Base-by-base conservation (phyloP, 1,140 invertebrate species). In the Drosophila jambulina region DNA sequence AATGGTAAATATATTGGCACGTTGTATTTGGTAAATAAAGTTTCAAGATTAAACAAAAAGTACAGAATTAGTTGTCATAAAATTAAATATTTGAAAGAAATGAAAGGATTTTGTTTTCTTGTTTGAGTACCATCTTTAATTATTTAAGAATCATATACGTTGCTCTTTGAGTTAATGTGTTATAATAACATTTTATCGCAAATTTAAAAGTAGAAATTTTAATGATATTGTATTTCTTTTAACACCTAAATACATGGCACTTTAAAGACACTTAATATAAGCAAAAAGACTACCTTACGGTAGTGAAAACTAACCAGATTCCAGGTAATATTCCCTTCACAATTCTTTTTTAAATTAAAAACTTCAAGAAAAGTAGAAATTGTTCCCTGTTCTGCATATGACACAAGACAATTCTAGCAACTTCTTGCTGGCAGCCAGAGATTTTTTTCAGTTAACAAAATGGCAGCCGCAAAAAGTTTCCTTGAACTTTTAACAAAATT, bases 401-500 rank as follows among this genome's bases (percentile, higher is more conserved):
- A 86, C 82, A 81, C 51, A 61, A 63, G 34, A 69, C 64, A 75
- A 65, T 54, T 80, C 71, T 75, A 45, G 40, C 78, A 78, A 80
- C 68, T 71, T 56, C 9, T 56, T 38, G 34, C 53, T 60, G 77
- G 29, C 46, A 46, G 51, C 48, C 67, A 78, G 59, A 59, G 43
- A 49, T 48, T 49, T 76, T 65, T 49, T 75, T 67, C 54, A 45
- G 72, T 56, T 60, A 60, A 71, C 77, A 80, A 67, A 65, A 68
- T 82, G 69, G 49, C 64, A 69, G 58, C 38, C 63, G 60, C 59
- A 69, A 45, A 85, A 87, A 90, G 80, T 88, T 88, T 84, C 62
- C 71, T 57, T 69, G 62, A 87, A 87, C 74, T 87, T 87, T 81
- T 83, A 78, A 84, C 84, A 87, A 87, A 77, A 84, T 88, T 88